Percentiles rank a stretch among this genome's conserved stretches.
Conservation (phyloP, 2,113 vertebrate species). For the Strix uralensis region DNA sequence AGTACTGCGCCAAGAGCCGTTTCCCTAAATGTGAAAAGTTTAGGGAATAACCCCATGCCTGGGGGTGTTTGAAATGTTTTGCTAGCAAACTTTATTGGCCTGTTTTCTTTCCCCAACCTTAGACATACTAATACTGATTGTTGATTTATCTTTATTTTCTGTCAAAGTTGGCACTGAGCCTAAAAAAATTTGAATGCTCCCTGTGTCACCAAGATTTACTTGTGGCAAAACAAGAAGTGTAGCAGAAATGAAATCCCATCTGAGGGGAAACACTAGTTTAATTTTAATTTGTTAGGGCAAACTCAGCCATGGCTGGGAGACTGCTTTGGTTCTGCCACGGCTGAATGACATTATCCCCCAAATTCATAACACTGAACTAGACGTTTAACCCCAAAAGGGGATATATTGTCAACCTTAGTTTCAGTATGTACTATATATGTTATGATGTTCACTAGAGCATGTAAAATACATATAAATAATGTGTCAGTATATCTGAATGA, state of each 20-base stretch:
- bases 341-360: constrained; percentile 57
- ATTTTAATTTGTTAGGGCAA: constrained; percentile 60
- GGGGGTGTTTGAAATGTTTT: not conserved
- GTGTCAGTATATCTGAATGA: constrained; percentile 25
- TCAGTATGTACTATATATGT: constrained; percentile 41
- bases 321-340: constrained; percentile 33
- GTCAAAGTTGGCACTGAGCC: constrained; percentile 47
- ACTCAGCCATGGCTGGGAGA: constrained; percentile 20
- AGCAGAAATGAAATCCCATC: constrained; percentile 57
- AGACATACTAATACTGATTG: not conserved
- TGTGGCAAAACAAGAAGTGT: constrained; percentile 44
- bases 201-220: constrained; percentile 27
- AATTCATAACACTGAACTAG: constrained; percentile 56
- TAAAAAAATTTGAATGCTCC: not conserved
- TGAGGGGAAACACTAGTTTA: constrained; percentile 37
- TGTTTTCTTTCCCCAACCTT: not conserved
- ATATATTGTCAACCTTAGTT: constrained; percentile 34
- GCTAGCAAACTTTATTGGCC: not conserved
- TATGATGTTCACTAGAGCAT: constrained; percentile 49
- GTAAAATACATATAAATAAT: constrained; percentile 58
- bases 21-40: not conserved
- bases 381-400: constrained; percentile 57
- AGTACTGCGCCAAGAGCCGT: not conserved
- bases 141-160: constrained; percentile 59
- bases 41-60: not conserved